Evolutionary conservation across 2,888 invertebrate genomes (phyloP), one percentile per base, ranked within the genome.

Genomic region (Drosophila quinaria): DNA sequence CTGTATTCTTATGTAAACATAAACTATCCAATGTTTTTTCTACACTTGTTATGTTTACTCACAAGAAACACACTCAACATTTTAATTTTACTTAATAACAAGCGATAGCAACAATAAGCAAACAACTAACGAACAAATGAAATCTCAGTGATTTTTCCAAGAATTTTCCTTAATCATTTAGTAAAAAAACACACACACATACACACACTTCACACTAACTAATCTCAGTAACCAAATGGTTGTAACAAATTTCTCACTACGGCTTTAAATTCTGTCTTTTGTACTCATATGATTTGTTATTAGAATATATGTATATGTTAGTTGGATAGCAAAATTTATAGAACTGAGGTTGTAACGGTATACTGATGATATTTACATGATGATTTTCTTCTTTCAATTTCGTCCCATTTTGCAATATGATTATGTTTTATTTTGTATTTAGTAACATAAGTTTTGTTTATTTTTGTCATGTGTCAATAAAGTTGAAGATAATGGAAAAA

Each of bases 1-100:
- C 65, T 63, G 37, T 75, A 47, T 74, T 60, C 72, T 68, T 65
- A 69, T 33, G 15, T 29, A 29, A 11, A 35, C 35, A 35, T 59
- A 54, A 60, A 67, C 67, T 80, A 59, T 69, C 51, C 70, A 71
- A 47, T 56, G 66, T 68, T 55, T 76, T 58, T 37, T 50, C 47
- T 56, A 89, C 84, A 84, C 84, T 84, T 59, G 84, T 84, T 84
- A 84, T 73, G 84, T 89, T 87, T 62, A 80, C 62, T 78, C 77
- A 76, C 74, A 62, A 62, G 31, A 61, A 63, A 39, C 33, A 58
- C 54, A 61, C 22, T 39, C 46, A 37, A 35, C 13, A 52, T 15
- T 61, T 61, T 61, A 35, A 11, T 31, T 51, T 51, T 31, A 62
- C 44, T 58, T 52, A 39, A 44, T 52, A 52, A 44, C 22, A 68